Evolutionary conservation across 2,888 invertebrate genomes (phyloP).

Genomic region (Physocephala rufipes): DNA sequence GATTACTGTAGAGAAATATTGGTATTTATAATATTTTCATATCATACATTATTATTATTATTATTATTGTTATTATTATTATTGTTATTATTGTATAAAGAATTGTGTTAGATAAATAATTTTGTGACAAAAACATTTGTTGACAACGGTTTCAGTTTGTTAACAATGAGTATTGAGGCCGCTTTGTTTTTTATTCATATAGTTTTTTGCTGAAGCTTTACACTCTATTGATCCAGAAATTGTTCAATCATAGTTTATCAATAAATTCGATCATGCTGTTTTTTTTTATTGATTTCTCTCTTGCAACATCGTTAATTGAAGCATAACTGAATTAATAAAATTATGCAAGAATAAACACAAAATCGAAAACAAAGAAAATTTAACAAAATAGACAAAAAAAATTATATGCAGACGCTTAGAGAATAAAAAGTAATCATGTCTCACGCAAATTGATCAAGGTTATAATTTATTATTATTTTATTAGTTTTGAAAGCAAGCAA

Average conservation of each 20-base stretch:
- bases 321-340: neutral
- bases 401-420: neutral
- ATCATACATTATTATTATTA: no score
- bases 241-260: neutral
- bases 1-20: no score
- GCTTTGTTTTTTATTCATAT: neutral
- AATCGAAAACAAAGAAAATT: neutral
- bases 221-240: neutral
- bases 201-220: neutral
- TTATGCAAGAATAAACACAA: no score
- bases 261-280: neutral
- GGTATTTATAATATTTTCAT: no score
- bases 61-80: no score
- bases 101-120: no score
- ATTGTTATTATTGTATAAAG: no score
- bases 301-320: slow-evolving; percentile 6
- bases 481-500: slow-evolving; percentile 1
- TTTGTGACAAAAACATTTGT: no score
- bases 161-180: neutral
- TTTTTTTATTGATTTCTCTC: neutral
- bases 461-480: neutral
- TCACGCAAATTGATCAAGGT: slow-evolving; percentile 19
- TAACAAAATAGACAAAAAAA: neutral
- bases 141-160: neutral
- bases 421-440: slow-evolving; percentile 14